Percentiles rank a stretch among this genome's conserved stretches.
phyloP scores from a whole-genome alignment of 2,113 vertebrate species.

The Egretta garzetta region DNA sequence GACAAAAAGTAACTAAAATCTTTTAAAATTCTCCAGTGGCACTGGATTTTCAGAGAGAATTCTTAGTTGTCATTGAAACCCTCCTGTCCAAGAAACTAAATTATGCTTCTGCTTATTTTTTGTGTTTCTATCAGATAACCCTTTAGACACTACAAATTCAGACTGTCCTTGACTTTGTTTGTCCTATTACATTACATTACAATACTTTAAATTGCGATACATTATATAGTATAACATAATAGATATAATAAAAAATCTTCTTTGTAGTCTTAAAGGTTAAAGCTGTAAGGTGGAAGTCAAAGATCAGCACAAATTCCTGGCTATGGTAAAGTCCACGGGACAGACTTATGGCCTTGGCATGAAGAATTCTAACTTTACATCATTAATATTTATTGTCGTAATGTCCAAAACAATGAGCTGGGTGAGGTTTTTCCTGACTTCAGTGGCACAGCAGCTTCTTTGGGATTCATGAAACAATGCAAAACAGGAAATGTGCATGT shows the following conservation, averaged over 20 bases:
- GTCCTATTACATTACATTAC: background rate
- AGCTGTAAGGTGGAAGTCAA: background rate
- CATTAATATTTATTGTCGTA: slow-evolving; percentile 48
- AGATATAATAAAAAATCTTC: background rate
- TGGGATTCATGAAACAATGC: slow-evolving; percentile 45
- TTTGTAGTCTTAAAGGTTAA: background rate
- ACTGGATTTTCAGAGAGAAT: background rate
- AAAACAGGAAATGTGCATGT: slow-evolving; percentile 49
- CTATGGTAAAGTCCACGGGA: background rate
- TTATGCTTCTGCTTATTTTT: background rate
- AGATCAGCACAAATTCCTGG: background rate
- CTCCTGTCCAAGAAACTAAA: background rate
- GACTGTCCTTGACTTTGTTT: background rate
- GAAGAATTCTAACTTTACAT: slow-evolving; percentile 43
- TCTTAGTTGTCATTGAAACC: background rate
- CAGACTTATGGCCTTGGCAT: background rate
- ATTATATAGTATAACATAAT: background rate
- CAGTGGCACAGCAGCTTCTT: slow-evolving; percentile 31
- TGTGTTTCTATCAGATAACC: background rate
- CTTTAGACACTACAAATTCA: background rate
- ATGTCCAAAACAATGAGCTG: slow-evolving; percentile 42
- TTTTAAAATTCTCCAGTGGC: background rate
- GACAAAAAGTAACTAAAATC: background rate
- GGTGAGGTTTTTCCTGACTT: slow-evolving; percentile 57
- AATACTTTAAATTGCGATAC: background rate